phyloP scores from a whole-genome alignment of 2,113 vertebrate species.

The Origma solitaria region DNA sequence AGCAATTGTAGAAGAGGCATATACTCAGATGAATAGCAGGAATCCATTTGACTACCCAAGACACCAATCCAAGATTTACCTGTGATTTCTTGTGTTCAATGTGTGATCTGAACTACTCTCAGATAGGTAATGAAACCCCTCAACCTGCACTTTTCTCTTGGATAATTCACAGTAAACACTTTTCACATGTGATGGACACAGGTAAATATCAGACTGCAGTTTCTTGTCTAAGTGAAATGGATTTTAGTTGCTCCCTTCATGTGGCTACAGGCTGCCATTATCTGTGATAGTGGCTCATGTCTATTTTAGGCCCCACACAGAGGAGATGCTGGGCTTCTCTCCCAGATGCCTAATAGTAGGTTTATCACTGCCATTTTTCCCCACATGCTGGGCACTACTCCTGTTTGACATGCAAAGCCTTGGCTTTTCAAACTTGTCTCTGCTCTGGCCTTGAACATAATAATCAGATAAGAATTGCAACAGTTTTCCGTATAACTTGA shows the following conservation, averaged over 20 bases:
- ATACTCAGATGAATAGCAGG: slow-evolving; percentile 40
- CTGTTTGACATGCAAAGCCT: slow-evolving; percentile 22
- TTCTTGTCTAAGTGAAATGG: slow-evolving; percentile 51
- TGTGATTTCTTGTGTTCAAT: slow-evolving; percentile 41
- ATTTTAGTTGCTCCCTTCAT: slow-evolving; percentile 49
- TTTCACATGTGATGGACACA: slow-evolving; percentile 51
- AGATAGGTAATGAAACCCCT: slow-evolving; percentile 48
- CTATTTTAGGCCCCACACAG: slow-evolving; percentile 42
- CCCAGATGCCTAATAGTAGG: slow-evolving; percentile 43
- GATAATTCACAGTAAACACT: slow-evolving; percentile 70
- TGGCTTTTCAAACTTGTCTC: slow-evolving; percentile 17
- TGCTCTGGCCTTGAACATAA: not conserved
- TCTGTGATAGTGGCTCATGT: slow-evolving; percentile 29
- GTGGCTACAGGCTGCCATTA: slow-evolving; percentile 55
- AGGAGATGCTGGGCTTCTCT: slow-evolving; percentile 43
- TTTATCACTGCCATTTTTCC: slow-evolving; percentile 56
- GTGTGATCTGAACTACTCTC: slow-evolving; percentile 38
- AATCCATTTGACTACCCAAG: slow-evolving; percentile 59
- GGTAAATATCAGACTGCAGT: slow-evolving; percentile 63
- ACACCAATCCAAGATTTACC: slow-evolving; percentile 44
- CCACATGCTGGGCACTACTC: slow-evolving; percentile 38
- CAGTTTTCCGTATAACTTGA: not conserved
- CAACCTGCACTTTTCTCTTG: slow-evolving; percentile 56
- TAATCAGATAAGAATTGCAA: slow-evolving; percentile 4
- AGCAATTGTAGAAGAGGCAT: not conserved